Conservation (phyloP, 2,888 invertebrate genomes). For the Ecliptopera silaceata region DNA sequence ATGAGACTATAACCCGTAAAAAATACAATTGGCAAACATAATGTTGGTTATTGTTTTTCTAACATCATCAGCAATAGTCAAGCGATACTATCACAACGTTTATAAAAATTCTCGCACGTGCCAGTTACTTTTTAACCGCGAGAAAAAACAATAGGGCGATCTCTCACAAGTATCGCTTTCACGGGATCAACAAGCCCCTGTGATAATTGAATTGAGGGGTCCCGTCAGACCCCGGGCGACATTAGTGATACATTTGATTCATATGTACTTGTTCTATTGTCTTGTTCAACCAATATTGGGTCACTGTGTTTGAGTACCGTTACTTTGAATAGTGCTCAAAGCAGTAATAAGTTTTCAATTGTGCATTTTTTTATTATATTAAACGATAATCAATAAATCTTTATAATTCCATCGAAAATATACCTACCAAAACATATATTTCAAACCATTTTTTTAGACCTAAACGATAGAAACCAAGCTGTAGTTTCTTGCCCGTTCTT, state of each 20-base stretch:
- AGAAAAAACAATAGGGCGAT: slow-evolving; percentile 83
- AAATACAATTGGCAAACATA: neutral
- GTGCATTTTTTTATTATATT: too few species aligned
- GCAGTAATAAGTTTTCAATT: too few species aligned
- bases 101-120: slow-evolving; percentile 64
- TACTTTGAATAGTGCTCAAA: too few species aligned
- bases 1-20: neutral
- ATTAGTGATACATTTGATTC: slow-evolving; percentile 78
- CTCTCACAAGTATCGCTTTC: slow-evolving; percentile 84
- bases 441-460: too few species aligned
- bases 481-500: too few species aligned
- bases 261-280: slow-evolving; percentile 59
- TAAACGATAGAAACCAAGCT: too few species aligned
- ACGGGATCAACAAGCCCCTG: slow-evolving; percentile 72
- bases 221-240: slow-evolving; percentile 49
- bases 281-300: slow-evolving; percentile 31
- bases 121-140: slow-evolving; percentile 74
- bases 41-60: slow-evolving; percentile 3
- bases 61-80: slow-evolving; percentile 16
- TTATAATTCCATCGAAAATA: too few species aligned
- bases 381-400: too few species aligned
- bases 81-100: slow-evolving; percentile 24
- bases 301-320: neutral
- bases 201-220: slow-evolving; percentile 80
- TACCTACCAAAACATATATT: too few species aligned